Percentiles rank a stretch among this genome's conserved stretches.
These are phyloP conservation scores for Buathra laborator DNA, from an alignment of 2,888 invertebrate species.

Conservation along the genomic window DNA sequence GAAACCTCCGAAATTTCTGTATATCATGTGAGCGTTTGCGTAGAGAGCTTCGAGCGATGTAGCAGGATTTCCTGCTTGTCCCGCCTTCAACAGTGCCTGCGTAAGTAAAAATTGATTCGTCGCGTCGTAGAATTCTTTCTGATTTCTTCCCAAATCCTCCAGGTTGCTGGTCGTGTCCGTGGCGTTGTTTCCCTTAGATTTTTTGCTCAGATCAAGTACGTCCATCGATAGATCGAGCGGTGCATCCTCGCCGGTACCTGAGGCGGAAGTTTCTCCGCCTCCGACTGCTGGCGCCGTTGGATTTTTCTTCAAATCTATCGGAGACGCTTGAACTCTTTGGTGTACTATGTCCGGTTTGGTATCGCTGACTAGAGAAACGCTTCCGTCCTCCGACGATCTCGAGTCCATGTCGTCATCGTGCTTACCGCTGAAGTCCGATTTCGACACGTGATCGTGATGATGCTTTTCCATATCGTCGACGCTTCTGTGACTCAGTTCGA, in stretches of 20 bases:
- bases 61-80: slow-evolving; percentile 76
- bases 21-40: slow-evolving; percentile 81
- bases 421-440: slow-evolving; percentile 72
- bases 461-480: slow-evolving; percentile 70
- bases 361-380: slow-evolving; percentile 83
- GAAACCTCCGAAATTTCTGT: slow-evolving; percentile 80
- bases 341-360: slow-evolving; percentile 77
- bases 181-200: slow-evolving; percentile 81
- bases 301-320: slow-evolving; percentile 79
- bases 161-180: slow-evolving; percentile 57
- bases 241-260: slow-evolving; percentile 80
- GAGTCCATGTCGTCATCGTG: slow-evolving; percentile 85
- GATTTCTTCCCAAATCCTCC: slow-evolving; percentile 64
- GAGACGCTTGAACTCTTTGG: slow-evolving; percentile 82
- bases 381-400: slow-evolving; percentile 78
- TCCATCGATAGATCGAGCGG: slow-evolving; percentile 92
- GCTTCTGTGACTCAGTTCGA: slow-evolving; percentile 72
- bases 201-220: slow-evolving; percentile 94
- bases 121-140: slow-evolving; percentile 80
- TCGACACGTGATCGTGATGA: slow-evolving; percentile 71
- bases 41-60: slow-evolving; percentile 80
- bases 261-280: slow-evolving; percentile 41
- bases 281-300: slow-evolving; percentile 41
- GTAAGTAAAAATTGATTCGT: slow-evolving; percentile 88
- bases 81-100: slow-evolving; percentile 89